These are phyloP conservation scores for Entomyzon cyanotis DNA, from an alignment of 2,113 vertebrate species.

Conservation along the genomic window DNA sequence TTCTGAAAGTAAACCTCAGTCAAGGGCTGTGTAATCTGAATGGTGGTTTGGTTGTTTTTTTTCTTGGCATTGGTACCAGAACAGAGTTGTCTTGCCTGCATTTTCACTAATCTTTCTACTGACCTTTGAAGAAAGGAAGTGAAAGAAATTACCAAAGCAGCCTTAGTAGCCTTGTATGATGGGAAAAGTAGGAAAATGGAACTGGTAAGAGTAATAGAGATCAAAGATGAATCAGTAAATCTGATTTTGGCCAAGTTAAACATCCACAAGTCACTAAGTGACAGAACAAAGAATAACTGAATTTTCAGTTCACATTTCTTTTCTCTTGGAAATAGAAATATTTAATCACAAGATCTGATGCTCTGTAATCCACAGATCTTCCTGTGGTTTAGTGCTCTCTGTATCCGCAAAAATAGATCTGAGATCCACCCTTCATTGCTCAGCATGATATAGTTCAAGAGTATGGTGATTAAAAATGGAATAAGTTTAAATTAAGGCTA, in stretches of 20 bases:
- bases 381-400: not conserved
- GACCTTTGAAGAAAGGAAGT: not conserved
- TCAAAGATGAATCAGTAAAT: not conserved
- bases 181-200: not conserved
- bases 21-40: not conserved
- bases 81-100: not conserved
- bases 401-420: not conserved
- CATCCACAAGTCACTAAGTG: not conserved
- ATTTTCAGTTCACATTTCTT: not conserved
- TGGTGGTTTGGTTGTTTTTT: not conserved
- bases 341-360: not conserved
- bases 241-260: not conserved
- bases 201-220: not conserved
- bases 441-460: not conserved
- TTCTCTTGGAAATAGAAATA: not conserved
- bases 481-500: not conserved
- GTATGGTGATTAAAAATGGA: not conserved
- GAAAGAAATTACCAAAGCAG: not conserved
- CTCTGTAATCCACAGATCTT: not conserved
- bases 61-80: not conserved
- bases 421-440: not conserved
- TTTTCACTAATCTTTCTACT: not conserved
- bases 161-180: not conserved
- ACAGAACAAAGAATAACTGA: not conserved
- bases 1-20: not conserved